Evolutionary conservation across 2,797 vertebrate species (phyloP).

Genomic region (Sarcoramphus papa): DNA sequence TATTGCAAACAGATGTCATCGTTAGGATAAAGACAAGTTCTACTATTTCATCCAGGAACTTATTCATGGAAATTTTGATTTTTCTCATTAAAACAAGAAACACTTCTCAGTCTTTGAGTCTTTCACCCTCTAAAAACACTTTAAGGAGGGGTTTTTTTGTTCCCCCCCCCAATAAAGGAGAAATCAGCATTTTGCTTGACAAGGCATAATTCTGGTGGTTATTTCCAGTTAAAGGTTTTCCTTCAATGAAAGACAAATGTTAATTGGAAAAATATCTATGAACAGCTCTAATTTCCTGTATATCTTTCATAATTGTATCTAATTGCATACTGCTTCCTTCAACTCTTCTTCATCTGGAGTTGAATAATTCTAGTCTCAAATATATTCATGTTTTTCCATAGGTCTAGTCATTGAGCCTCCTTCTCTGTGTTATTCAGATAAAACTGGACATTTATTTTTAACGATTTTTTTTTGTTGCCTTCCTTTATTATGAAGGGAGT

Average conservation of each 20-base stretch:
- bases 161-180: not conserved
- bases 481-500: not conserved
- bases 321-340: not conserved
- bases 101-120: not conserved
- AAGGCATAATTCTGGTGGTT: not conserved
- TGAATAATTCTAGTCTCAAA: not conserved
- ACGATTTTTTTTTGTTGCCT: not conserved
- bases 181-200: not conserved
- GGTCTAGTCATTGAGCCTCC: not conserved
- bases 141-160: not conserved
- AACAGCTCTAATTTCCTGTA: not conserved
- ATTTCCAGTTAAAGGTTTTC: not conserved
- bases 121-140: not conserved
- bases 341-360: not conserved
- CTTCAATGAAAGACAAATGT: not conserved
- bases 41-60: conserved; percentile 28
- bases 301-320: not conserved
- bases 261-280: not conserved
- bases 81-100: conserved; percentile 6
- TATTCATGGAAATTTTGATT: conserved; percentile 36
- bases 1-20: conserved; percentile 57
- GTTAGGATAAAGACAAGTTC: conserved; percentile 2
- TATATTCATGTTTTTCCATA: not conserved
- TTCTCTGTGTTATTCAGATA: not conserved
- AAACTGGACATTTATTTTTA: not conserved